Percentiles rank a stretch among this genome's conserved stretches.
These are phyloP conservation scores for Psilanteris sp. DNA, from an alignment of 1,140 invertebrate genomes.

Conservation along the genomic window DNA sequence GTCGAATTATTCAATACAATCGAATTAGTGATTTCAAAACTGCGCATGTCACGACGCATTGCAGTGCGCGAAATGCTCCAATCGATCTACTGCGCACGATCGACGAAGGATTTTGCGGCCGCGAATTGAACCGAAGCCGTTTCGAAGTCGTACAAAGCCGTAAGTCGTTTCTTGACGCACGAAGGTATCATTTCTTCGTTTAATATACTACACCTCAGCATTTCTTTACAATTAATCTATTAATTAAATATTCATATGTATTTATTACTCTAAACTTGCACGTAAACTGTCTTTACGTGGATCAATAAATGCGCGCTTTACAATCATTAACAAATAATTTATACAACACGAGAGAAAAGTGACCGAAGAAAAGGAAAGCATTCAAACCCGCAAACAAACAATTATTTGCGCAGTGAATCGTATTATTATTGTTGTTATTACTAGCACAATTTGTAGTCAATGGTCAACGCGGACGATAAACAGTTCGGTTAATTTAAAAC, in stretches of 20 bases:
- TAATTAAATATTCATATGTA: constrained; percentile 4
- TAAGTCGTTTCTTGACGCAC: no score
- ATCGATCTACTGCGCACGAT: constrained; percentile 3
- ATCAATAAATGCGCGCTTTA: constrained; percentile 19
- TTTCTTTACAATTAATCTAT: constrained; percentile 16
- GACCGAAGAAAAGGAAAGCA: no score
- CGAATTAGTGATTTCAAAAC: constrained; percentile 12
- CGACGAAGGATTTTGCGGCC: neutral
- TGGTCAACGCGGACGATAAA: constrained; percentile 23
- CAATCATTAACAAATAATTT: constrained; percentile 29
- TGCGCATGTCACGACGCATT: neutral
- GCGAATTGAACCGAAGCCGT: no score
- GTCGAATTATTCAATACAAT: constrained; percentile 5
- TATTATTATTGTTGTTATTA: constrained; percentile 32
- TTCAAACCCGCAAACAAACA: neutral
- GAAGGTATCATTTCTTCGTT: no score
- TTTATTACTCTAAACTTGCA: constrained; percentile 7
- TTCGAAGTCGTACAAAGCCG: neutral
- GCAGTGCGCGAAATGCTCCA: neutral
- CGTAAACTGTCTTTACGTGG: constrained; percentile 6
- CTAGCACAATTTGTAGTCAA: constrained; percentile 12
- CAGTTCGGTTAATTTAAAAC: constrained; percentile 9
- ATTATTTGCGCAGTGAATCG: constrained; percentile 5
- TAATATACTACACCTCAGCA: no score
- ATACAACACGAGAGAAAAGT: constrained; percentile 14